Conservation (phyloP, 2,113 vertebrate genomes). For the Perca schrenkii region DNA sequence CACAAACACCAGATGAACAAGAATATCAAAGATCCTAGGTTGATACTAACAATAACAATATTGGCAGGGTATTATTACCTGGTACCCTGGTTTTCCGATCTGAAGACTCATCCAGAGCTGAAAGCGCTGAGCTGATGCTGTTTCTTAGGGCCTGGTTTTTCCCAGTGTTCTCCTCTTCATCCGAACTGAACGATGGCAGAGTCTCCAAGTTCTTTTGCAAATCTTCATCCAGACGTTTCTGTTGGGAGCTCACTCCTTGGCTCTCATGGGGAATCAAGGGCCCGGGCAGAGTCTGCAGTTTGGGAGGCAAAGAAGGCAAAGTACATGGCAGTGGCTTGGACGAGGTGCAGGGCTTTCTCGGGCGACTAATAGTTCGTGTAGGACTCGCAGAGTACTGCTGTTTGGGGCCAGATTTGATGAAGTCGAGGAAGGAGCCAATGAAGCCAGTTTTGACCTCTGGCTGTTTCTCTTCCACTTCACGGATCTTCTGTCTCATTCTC, state of each 20-base stretch:
- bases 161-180: slow-evolving; percentile 94
- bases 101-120: slow-evolving; percentile 89
- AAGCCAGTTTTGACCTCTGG: slow-evolving; percentile 98
- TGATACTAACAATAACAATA: neutral
- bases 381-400: slow-evolving; percentile 94
- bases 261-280: slow-evolving; percentile 80
- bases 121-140: slow-evolving; percentile 90
- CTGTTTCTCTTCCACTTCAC: slow-evolving; percentile 98
- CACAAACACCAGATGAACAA: neutral
- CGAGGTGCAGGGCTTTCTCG: slow-evolving; percentile 87
- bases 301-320: slow-evolving; percentile 79
- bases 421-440: slow-evolving; percentile 98
- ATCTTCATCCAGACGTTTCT: slow-evolving; percentile 90
- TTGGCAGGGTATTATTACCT: slow-evolving; percentile 81
- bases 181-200: slow-evolving; percentile 94
- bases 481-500: slow-evolving; percentile 97
- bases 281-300: slow-evolving; percentile 75
- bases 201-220: slow-evolving; percentile 93
- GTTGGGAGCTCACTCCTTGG: slow-evolving; percentile 80
- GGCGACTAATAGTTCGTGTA: slow-evolving; percentile 89
- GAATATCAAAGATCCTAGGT: neutral
- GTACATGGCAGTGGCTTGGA: slow-evolving; percentile 84
- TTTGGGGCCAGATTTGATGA: slow-evolving; percentile 96
- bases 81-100: slow-evolving; percentile 89
- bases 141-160: slow-evolving; percentile 93